These are phyloP conservation scores for Enteromius afrohamiltoni DNA, from an alignment of 2,797 vertebrate genomes.

Conservation along the genomic window DNA sequence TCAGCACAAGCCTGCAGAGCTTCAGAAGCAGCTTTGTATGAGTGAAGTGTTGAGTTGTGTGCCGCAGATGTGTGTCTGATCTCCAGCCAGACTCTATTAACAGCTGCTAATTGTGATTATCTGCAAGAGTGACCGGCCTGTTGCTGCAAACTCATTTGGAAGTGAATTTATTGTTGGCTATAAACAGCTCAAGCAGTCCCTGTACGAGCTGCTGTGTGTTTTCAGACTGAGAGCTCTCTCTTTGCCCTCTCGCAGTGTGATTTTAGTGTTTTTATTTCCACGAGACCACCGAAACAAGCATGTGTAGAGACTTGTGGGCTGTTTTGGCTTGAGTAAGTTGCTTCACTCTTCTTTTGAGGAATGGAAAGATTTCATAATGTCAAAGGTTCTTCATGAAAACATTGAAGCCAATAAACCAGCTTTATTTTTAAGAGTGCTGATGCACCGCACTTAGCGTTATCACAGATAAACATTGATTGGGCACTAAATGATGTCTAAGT, in stretches of 20 bases:
- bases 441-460: background rate
- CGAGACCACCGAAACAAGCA: background rate
- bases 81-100: background rate
- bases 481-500: background rate
- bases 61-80: background rate
- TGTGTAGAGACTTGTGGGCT: background rate
- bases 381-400: background rate
- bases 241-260: background rate
- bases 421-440: background rate
- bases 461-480: background rate
- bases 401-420: background rate
- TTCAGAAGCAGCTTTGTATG: background rate
- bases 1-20: background rate
- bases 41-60: background rate
- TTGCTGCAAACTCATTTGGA: background rate
- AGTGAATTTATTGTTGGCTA: background rate
- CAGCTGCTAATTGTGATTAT: slow-evolving; percentile 4
- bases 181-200: background rate
- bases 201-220: background rate
- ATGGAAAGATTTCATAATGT: background rate
- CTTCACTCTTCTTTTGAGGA: background rate
- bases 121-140: background rate
- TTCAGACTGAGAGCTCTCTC: background rate
- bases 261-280: background rate
- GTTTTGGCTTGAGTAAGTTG: background rate